Conservation (phyloP, 2,113 vertebrate genomes). For the Charina bottae region DNA sequence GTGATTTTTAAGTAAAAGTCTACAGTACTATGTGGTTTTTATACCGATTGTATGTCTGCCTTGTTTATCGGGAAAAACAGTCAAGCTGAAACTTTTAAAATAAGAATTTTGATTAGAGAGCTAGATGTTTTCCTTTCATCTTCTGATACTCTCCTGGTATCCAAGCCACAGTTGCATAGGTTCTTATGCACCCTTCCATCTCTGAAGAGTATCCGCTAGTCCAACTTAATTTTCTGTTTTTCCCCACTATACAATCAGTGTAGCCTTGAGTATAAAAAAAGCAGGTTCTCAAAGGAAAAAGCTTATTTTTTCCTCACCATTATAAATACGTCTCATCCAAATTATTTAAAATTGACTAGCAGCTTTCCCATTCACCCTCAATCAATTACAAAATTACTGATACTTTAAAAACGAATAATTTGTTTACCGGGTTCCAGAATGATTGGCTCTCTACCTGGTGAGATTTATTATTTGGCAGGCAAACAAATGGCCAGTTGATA, state of each 20-base stretch:
- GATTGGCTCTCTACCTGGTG: background rate
- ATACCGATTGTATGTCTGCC: background rate
- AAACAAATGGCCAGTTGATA: constrained; percentile 30
- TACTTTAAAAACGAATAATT: background rate
- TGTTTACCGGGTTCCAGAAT: background rate
- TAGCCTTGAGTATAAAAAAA: background rate
- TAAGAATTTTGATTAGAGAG: background rate
- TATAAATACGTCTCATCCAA: background rate
- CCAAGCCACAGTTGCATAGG: background rate
- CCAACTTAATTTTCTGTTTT: background rate
- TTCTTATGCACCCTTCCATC: background rate
- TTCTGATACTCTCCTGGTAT: background rate
- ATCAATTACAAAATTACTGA: background rate
- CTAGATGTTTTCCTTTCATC: background rate
- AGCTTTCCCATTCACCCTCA: background rate
- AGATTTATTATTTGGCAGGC: background rate
- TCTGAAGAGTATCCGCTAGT: background rate
- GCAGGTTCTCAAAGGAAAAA: background rate
- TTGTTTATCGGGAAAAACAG: background rate
- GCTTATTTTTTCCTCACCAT: background rate
- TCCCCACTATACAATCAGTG: background rate
- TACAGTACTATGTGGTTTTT: background rate
- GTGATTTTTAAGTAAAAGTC: background rate
- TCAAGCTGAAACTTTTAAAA: background rate
- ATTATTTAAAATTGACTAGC: background rate